These are phyloP conservation scores for Diadema setosum DNA, from an alignment of 35 echinoderm and acorn worm genomes.

Conservation along the genomic window DNA sequence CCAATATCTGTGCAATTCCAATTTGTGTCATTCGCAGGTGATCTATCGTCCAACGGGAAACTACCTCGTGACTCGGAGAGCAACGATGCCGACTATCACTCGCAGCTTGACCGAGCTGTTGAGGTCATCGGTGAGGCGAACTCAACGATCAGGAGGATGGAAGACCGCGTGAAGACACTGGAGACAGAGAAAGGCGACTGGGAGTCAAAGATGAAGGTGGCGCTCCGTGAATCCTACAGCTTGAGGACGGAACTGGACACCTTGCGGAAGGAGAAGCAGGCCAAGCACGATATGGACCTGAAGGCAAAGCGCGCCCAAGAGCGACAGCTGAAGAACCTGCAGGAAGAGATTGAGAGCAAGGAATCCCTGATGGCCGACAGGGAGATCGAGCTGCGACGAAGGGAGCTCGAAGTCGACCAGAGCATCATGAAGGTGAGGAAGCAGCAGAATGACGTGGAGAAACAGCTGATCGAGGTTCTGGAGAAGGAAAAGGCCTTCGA, in stretches of 20 bases:
- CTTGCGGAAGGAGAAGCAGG: not conserved
- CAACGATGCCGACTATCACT: not conserved
- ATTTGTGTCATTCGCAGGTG: too few species aligned
- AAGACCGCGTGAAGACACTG: not conserved
- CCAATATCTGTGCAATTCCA: too few species aligned
- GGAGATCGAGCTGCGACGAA: not conserved
- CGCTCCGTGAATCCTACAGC: not conserved
- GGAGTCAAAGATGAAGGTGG: not conserved
- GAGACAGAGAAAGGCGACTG: constrained; percentile 15
- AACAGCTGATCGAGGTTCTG: not conserved
- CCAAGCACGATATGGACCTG: not conserved
- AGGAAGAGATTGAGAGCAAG: constrained; percentile 24
- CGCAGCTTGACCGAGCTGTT: constrained; percentile 25
- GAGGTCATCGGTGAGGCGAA: constrained; percentile 39
- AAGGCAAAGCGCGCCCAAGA: not conserved
- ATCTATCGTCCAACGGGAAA: not conserved
- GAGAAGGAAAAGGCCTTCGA: not conserved
- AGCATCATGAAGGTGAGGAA: not conserved
- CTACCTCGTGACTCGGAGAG: not conserved
- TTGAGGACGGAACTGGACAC: not conserved
- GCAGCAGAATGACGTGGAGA: constrained; percentile 1
- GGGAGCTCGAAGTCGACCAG: not conserved
- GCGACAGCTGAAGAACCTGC: not conserved
- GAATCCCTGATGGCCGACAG: not conserved
- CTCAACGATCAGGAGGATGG: not conserved